Evolutionary conservation across 1,140 invertebrate genomes (phyloP), one percentile per base, ranked within the genome.

Genomic region (Helicoverpa armigera): DNA sequence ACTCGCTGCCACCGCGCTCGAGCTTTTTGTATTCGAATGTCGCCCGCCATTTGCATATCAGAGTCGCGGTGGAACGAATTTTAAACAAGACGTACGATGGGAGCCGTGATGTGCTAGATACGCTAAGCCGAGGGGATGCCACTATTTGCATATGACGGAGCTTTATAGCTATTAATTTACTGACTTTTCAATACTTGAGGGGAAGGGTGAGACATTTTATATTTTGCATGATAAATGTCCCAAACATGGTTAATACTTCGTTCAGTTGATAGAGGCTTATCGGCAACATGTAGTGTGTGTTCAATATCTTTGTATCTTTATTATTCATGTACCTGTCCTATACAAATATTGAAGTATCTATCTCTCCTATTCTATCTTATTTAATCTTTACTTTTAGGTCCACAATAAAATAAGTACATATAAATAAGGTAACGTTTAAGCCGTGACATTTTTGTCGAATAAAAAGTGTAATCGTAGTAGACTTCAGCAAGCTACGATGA

Each of bases 11-110:
- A 93, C 91, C 91, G 92, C 83, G 90, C 89, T 90, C 90, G 88
- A 92, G 90, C 92, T 94, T 93, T 94, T 94, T 94, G 92, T 94
- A 93, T 94, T 92, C 92, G 91, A 91, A 89, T 92, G 93, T 93
- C 93, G 89, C 90, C 74, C 85, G 81, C 79, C 83, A 94, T 94
- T 94, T 94, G 91, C 93, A 94, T 94, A 93, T 91, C 89, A 83
- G 81, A 83, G 76, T 85, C 73, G 84, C 84, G 81, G 81, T 83
- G 87, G 86, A 86, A 85, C 90, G 90, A 91, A 90, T 90, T 90
- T 90, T 87, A 89, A 91, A 89, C 85, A 88, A 89, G 88, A 88
- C 87, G 85, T 88, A 88, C 85, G 82, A 87, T 83, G 85, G 83
- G 86, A 89, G 86, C 83, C 83, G 78, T 83, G 85, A 87, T 88